Base-by-base conservation (phyloP, 2,888 invertebrate species). In the Caenorhabditis sp. region DNA sequence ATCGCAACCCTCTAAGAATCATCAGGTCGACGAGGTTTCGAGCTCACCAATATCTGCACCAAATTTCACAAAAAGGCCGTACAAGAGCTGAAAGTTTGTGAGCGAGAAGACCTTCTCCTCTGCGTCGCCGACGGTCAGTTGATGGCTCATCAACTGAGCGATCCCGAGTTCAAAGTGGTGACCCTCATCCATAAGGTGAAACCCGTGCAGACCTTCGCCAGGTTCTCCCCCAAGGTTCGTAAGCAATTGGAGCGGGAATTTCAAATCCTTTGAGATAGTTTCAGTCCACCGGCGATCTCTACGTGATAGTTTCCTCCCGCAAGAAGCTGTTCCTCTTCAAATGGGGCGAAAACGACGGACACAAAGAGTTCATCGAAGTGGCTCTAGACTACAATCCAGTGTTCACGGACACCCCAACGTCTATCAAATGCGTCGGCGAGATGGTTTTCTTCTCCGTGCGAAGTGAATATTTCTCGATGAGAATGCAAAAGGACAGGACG, bases 311-410 rank as follows among this genome's bases (percentile, higher is more conserved):
- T 7, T 86, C 89, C 8, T 86, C 88, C 1, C 82, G 85, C 22
- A 86, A 86, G 69, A 87, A 87, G 24, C 61, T 91, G 7, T 74
- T 85, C 44, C 56, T 91, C 2, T 87, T 91, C 80, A 89, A 89
- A 83, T 90, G 92, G 76, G 87, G 91, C 38, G 92, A 92, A 76
- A 93, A 93, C 77, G 92, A 93, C 56, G 86, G 91, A 44, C 92
- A 92, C 80, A 93, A 93, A 79, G 92, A 93, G 51, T 92, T 93
- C 22, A 90, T 85, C 7, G 91, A 91, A 80, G 76, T 90, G 8
- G 24, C 56, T 1, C 77, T 90, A 16, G 77, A 85, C 49, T 84
- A 82, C 51, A 80, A 79, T 58, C 76, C 69, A 0, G 70, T 63
- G 5, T 85, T 87, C 54, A 16, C 24, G 3, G 87, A 87, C 19